Evolutionary conservation across 1,140 invertebrate genomes (phyloP).

Genomic region (Ctenoplectra terminalis): DNA sequence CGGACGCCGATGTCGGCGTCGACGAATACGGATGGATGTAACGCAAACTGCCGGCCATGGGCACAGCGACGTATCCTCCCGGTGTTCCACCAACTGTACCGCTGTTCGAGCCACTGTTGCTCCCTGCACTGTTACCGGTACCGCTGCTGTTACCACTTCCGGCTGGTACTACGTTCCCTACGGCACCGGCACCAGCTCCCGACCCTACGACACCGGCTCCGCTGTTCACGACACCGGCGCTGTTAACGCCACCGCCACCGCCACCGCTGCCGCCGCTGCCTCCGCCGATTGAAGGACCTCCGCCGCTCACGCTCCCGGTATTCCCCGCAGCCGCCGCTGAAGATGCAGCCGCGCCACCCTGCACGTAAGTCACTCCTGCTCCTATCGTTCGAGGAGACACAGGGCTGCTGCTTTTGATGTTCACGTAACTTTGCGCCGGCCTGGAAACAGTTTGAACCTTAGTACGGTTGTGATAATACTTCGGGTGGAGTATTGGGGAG

Average conservation of each 20-base stretch:
- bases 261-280: conserved; percentile 45
- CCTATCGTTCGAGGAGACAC: conserved; percentile 80
- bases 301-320: conserved; percentile 54
- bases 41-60: conserved; percentile 75
- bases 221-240: conserved; percentile 50
- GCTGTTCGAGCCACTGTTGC: conserved; percentile 33
- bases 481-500: background rate
- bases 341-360: conserved; percentile 71
- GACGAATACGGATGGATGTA: conserved; percentile 80
- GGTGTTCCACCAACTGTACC: conserved; percentile 33
- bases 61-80: conserved; percentile 71
- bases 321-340: conserved; percentile 64
- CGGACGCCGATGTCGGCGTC: conserved; percentile 72
- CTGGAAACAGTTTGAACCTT: conserved; percentile 55
- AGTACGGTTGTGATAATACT: background rate
- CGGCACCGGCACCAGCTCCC: conserved; percentile 53
- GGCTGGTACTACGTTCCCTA: conserved; percentile 41
- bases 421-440: conserved; percentile 79
- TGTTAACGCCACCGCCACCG: conserved; percentile 46
- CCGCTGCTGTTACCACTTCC: conserved; percentile 61
- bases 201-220: conserved; percentile 57
- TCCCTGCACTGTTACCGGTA: conserved; percentile 54
- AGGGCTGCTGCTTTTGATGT: conserved; percentile 81
- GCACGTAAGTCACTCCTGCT: conserved; percentile 73
- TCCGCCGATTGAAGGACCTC: conserved; percentile 55